Evolutionary conservation across 1,140 invertebrate species (phyloP).

Genomic region (Aphis craccivora): DNA sequence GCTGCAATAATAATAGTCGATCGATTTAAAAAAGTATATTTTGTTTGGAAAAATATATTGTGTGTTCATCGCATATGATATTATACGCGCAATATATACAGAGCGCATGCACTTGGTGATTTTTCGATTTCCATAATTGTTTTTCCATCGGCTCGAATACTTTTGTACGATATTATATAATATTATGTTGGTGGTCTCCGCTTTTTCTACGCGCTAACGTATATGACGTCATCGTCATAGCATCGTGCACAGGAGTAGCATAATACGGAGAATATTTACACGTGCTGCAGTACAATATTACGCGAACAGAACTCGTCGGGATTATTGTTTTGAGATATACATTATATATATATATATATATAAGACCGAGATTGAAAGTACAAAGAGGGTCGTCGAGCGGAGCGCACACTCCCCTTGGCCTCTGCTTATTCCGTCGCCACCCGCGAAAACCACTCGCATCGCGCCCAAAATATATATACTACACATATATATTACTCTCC

Average conservation of each 20-base stretch:
- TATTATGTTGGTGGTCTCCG: too few relatives aligned
- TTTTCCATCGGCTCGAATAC: neutral
- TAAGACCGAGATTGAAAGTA: neutral
- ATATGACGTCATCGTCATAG: neutral
- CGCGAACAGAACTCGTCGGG: neutral
- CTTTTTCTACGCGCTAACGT: neutral
- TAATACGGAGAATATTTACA: neutral
- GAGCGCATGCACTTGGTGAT: too few relatives aligned
- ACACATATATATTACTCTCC: neutral
- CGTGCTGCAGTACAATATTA: neutral
- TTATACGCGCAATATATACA: too few relatives aligned
- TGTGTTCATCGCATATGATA: too few relatives aligned
- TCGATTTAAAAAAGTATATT: too few relatives aligned
- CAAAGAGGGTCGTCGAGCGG: neutral
- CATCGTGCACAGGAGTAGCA: neutral
- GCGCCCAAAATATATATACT: neutral
- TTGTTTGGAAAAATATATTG: too few relatives aligned
- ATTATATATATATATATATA: neutral
- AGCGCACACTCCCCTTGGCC: neutral
- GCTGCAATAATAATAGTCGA: too few relatives aligned
- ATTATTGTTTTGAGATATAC: neutral
- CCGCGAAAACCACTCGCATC: neutral
- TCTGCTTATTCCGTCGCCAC: neutral
- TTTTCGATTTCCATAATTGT: too few relatives aligned
- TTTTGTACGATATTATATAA: neutral